Evolutionary conservation across 2,113 vertebrate species (phyloP).

Genomic region (Rhombomys opimus): DNA sequence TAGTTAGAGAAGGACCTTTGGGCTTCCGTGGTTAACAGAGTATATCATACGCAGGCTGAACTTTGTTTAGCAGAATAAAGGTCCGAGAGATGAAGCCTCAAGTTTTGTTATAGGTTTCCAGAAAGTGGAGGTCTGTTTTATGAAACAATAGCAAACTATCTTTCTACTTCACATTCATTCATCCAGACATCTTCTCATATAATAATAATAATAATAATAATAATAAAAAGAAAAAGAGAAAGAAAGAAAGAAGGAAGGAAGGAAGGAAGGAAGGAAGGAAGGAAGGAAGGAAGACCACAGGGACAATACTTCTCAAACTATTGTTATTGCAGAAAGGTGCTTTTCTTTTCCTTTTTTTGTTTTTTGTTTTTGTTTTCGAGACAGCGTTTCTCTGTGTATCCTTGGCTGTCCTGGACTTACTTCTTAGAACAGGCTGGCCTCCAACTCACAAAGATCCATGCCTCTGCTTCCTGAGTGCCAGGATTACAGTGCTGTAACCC

Average conservation of each 20-base stretch:
- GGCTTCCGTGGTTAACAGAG: constrained; percentile 85
- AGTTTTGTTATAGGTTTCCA: constrained; percentile 50
- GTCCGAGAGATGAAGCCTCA: constrained; percentile 85
- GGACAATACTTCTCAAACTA: too few relatives aligned
- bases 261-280: too few relatives aligned
- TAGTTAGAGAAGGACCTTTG: constrained; percentile 83
- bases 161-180: constrained; percentile 40
- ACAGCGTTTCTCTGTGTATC: too few relatives aligned
- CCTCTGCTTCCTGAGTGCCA: too few relatives aligned
- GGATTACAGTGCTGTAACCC: not conserved
- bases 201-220: not conserved
- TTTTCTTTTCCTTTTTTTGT: not conserved
- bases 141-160: not conserved
- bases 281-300: too few relatives aligned
- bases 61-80: constrained; percentile 87
- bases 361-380: too few relatives aligned
- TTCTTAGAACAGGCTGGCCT: too few relatives aligned
- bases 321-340: not conserved
- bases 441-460: too few relatives aligned
- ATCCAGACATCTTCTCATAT: not conserved
- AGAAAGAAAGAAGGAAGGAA: too few relatives aligned
- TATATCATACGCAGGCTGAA: constrained; percentile 81
- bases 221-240: not conserved
- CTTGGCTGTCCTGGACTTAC: too few relatives aligned
- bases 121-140: constrained; percentile 41